Percentiles rank a stretch among this genome's conserved stretches.
Evolutionary conservation across 2,888 invertebrate genomes (phyloP).

Genomic region (Platycnemis pennipes): DNA sequence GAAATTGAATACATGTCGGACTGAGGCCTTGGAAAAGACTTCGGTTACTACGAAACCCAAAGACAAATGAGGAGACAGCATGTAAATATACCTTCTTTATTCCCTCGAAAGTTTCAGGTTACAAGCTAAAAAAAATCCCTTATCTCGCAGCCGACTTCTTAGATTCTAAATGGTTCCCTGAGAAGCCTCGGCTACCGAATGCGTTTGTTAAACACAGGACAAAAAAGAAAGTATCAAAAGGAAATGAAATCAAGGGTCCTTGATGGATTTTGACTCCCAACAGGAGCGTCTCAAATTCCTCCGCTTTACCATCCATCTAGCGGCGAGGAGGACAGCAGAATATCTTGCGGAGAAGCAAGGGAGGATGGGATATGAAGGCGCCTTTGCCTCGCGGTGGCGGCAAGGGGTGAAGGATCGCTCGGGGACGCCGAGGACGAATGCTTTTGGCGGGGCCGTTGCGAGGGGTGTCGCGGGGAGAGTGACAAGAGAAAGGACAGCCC

Average conservation of each 20-base stretch:
- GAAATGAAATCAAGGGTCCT: conserved; percentile 57
- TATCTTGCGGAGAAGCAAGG: not conserved
- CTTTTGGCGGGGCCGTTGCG: conserved; percentile 16
- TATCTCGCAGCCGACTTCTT: conserved; percentile 38
- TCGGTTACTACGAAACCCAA: not conserved
- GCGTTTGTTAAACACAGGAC: conserved; percentile 37
- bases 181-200: conserved; percentile 53
- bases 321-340: not conserved
- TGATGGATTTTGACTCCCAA: not conserved
- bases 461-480: conserved; percentile 30
- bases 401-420: not conserved
- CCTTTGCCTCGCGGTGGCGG: conserved; percentile 18
- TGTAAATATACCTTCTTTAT: conserved; percentile 43
- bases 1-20: not conserved
- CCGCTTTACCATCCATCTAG: conserved; percentile 49
- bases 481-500: conserved; percentile 33
- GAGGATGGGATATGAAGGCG: conserved; percentile 17
- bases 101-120: conserved; percentile 45
- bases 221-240: conserved; percentile 27
- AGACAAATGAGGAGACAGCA: conserved; percentile 35
- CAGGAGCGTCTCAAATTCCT: conserved; percentile 65
- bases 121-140: not conserved
- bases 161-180: conserved; percentile 42
- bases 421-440: conserved; percentile 25
- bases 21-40: not conserved